Evolutionary conservation across 2,888 invertebrate species (phyloP), one percentile per base, ranked within the genome.

Genomic region (Agriotes lineatus): DNA sequence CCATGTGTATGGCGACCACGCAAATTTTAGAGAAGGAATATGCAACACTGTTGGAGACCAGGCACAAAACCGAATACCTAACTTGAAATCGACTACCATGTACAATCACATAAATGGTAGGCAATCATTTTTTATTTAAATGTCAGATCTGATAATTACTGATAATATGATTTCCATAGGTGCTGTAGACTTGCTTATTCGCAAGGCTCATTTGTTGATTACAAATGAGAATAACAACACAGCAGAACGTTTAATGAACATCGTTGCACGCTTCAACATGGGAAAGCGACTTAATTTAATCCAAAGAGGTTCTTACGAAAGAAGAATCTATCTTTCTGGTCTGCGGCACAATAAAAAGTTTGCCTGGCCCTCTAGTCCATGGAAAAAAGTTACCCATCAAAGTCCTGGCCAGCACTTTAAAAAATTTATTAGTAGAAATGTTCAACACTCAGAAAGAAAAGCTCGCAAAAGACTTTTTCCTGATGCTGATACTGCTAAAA

Each of bases 201-300:
- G 30, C 9, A 30, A 30, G 30, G 30, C n/a, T n/a, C n/a, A n/a
- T n/a, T 22, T 20, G 5, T 20, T 48, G 10, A 48, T 48, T 20
- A 20, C 19, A 7, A 48, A 48, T 20, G 48, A 18, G 10, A 48
- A n/a, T 10, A 48, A 48, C n/a, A 48, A 48, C n/a, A 10, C 7
- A 5, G 18, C 48, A 10, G 63, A 70, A 25, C 18, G 37, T 14
- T 42, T 70, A 20, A 70, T 67, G 70, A 54, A 62, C 19, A 48
- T 48, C 10, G 19, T 48, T 19, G 2, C 48, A 2, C 48, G 48
- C 5, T 48, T 48, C 22, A 48, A 18, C 48, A 48, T 48, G 48
- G 48, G 48, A 20, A 48, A 48, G n/a, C 48, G 20, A n/a, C 20
- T 63, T 22, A 64, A 57, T 16, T 20, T 64, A 42, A 42, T 65